Conservation (phyloP, 2,113 vertebrate species). For the Tupaia tana region DNA sequence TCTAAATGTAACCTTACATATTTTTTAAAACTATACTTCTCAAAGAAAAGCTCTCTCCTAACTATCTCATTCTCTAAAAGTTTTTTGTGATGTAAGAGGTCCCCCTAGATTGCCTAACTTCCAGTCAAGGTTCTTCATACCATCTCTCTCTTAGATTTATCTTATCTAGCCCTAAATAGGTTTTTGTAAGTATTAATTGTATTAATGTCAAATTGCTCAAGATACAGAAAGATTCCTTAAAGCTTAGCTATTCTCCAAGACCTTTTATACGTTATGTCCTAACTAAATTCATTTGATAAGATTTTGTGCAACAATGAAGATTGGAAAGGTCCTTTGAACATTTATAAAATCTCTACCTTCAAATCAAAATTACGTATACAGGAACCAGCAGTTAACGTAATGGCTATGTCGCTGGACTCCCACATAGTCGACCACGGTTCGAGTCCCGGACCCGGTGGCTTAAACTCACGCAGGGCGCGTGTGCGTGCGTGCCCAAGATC, state of each 20-base stretch:
- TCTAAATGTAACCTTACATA: constrained; percentile 35
- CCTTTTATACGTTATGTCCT: neutral
- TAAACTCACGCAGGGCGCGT: too few relatives aligned
- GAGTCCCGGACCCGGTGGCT: too few relatives aligned
- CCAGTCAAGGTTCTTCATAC: neutral
- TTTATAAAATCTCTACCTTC: constrained; percentile 36
- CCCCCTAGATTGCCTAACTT: neutral
- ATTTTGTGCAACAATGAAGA: constrained; percentile 32
- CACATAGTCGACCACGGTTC: too few relatives aligned
- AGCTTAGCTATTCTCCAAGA: constrained; percentile 17
- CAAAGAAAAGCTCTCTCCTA: constrained; percentile 35
- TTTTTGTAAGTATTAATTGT: neutral
- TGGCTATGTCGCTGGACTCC: too few relatives aligned
- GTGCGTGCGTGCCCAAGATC: too few relatives aligned
- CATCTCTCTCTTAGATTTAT: constrained; percentile 48
- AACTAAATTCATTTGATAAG: constrained; percentile 32
- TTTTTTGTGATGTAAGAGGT: neutral
- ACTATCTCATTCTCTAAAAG: neutral
- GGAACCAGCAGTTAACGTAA: too few relatives aligned
- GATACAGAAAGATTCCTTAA: neutral
- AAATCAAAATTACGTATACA: constrained; percentile 26
- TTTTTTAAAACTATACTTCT: constrained; percentile 32
- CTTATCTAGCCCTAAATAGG: constrained; percentile 3
- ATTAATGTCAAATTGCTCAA: constrained; percentile 43
- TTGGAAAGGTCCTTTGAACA: constrained; percentile 15